Percentiles rank a stretch among this genome's conserved stretches.
Evolutionary conservation across 2,113 vertebrate species (phyloP).

Genomic region (Dipodomys merriami): DNA sequence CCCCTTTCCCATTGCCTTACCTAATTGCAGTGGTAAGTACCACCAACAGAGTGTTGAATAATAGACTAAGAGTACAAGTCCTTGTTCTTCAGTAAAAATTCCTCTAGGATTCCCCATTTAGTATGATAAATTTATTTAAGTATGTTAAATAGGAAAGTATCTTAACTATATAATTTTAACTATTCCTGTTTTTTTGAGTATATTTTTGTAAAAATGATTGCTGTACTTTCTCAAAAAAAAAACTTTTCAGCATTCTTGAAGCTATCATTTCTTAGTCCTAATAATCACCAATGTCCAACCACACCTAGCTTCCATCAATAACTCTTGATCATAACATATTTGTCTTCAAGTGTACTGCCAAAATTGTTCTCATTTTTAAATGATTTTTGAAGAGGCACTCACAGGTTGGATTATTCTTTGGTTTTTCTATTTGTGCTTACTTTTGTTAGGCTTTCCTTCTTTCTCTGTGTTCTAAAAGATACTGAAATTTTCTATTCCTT

Average conservation of each 20-base stretch:
- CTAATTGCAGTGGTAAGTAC: slow-evolving; percentile 13
- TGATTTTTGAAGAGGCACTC: not conserved
- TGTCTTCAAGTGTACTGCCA: not conserved
- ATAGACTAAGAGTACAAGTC: not conserved
- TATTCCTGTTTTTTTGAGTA: not conserved
- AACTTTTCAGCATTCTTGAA: not conserved
- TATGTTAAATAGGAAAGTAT: not conserved
- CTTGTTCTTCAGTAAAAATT: slow-evolving; percentile 39
- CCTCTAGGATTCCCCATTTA: not conserved
- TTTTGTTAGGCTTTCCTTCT: not conserved
- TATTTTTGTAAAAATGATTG: slow-evolving; percentile 13
- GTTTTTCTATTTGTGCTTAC: not conserved
- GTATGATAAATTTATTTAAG: not conserved
- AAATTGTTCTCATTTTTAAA: not conserved
- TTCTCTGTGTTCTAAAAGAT: not conserved
- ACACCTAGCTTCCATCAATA: slow-evolving; percentile 12
- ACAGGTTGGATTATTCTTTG: not conserved
- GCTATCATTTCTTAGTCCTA: not conserved
- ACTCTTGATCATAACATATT: not conserved
- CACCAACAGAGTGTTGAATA: not conserved
- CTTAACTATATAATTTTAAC: not conserved
- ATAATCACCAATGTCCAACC: not conserved
- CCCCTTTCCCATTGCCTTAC: slow-evolving; percentile 6
- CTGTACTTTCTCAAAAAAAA: not conserved
- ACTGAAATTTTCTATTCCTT: not conserved